Evolutionary conservation across 2,113 vertebrate species (phyloP), one percentile per base, ranked within the genome.

Genomic region (Dipodomys merriami): DNA sequence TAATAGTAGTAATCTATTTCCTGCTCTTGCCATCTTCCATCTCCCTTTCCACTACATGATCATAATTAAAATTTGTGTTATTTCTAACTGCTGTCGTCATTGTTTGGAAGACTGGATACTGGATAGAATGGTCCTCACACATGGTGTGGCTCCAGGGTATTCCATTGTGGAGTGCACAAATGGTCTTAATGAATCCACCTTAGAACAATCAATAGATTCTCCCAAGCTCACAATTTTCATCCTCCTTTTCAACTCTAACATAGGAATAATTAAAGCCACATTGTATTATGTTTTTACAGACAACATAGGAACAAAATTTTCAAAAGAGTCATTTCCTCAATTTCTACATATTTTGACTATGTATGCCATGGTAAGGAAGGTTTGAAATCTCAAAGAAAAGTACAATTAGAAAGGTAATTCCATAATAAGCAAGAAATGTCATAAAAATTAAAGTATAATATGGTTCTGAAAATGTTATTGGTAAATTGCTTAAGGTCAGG

Each of bases 171-270:
- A 49, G 22, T 33, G 76, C 30, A 79, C 5, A 53, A 19, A 19
- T 0, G 3, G 33, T 64, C 3, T 1, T 74, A 95, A 96, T 73
- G 33, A 94, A 57, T 7, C 25, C 53, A 25, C 74, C 23, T 53
- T 78, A 94, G 20, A 30, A 49, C 77, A 74, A 90, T 29, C 18
- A 7, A 4, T 44, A 29, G 9, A 33, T n/a, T 0, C 0, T 49
- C 88, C 88, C 16, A 83, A 77, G 2, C 53, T 90, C 74, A 67
- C 1, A 33, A 22, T 29, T 39, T 62, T 86, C 12, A 35, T 46
- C 49, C 16, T 88, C 68, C 86, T 60, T 29, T 30, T 73, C 27
- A 91, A 39, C 62, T 86, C 12, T 12, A 27, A 88, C 79, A 73
- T 39, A 72, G n/a, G 1, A 13, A 49, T 1, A 95, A 78, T 83